Conservation (phyloP, 2,888 invertebrate species). For the Perdita meconis region DNA sequence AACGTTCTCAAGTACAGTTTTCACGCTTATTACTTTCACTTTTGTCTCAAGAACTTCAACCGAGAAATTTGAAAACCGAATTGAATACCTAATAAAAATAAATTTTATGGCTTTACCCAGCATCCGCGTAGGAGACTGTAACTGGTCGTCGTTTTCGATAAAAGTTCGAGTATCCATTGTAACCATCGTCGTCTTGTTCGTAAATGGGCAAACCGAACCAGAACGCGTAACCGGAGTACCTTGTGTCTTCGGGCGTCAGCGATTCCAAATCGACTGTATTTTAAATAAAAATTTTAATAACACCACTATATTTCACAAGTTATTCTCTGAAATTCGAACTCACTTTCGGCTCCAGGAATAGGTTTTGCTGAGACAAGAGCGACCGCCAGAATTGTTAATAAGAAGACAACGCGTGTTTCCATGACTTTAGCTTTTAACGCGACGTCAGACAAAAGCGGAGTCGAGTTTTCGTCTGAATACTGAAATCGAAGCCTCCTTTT, state of each 20-base stretch:
- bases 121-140: slow-evolving; percentile 62
- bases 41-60: neutral
- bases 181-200: slow-evolving; percentile 62
- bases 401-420: slow-evolving; percentile 1
- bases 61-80: no score
- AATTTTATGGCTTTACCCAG: slow-evolving; percentile 62
- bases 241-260: slow-evolving; percentile 48
- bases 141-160: slow-evolving; percentile 34
- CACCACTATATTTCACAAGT: neutral
- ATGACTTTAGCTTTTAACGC: neutral
- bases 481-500: slow-evolving; percentile 29
- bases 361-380: slow-evolving; percentile 33
- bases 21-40: neutral
- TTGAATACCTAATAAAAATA: neutral
- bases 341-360: slow-evolving; percentile 41
- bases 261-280: slow-evolving; percentile 57
- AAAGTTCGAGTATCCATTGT: slow-evolving; percentile 43
- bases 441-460: slow-evolving; percentile 22
- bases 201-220: slow-evolving; percentile 69
- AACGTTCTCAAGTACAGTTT: neutral
- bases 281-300: neutral
- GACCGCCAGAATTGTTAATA: slow-evolving; percentile 32
- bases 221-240: slow-evolving; percentile 61
- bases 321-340: slow-evolving; percentile 21
- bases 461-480: slow-evolving; percentile 44